Percentiles rank a stretch among this genome's conserved stretches.
Evolutionary conservation across 2,888 invertebrate genomes (phyloP).

Genomic region (Agrochola lota): DNA sequence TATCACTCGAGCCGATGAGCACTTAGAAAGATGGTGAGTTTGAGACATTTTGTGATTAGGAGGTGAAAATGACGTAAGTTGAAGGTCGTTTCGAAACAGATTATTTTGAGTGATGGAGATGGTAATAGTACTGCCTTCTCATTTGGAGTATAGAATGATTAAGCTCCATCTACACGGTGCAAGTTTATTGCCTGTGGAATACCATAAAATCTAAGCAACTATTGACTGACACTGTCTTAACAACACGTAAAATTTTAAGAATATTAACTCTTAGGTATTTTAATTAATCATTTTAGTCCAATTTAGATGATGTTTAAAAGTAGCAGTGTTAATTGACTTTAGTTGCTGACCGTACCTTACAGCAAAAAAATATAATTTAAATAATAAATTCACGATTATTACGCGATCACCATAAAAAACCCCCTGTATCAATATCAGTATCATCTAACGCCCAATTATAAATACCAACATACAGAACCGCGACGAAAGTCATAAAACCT

Average conservation of each 20-base stretch:
- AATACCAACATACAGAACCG: constrained; percentile 58
- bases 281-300: too few species aligned
- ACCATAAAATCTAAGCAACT: too few species aligned
- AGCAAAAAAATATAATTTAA: neutral
- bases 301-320: neutral
- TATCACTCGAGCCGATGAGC: constrained; percentile 45
- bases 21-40: constrained; percentile 43
- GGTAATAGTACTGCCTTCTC: neutral
- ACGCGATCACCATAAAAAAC: constrained; percentile 19
- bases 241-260: neutral
- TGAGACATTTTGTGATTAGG: constrained; percentile 45
- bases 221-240: too few species aligned
- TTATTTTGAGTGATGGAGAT: neutral
- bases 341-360: neutral
- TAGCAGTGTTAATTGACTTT: neutral
- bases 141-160: neutral
- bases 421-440: constrained; percentile 34
- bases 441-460: constrained; percentile 56
- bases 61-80: constrained; percentile 18
- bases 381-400: neutral
- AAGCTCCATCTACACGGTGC: too few species aligned
- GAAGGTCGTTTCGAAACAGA: constrained; percentile 16
- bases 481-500: constrained; percentile 62
- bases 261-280: too few species aligned
- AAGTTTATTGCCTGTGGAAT: too few species aligned